Base-by-base conservation (phyloP, 2,888 invertebrate species). In the Tachina grossa region DNA sequence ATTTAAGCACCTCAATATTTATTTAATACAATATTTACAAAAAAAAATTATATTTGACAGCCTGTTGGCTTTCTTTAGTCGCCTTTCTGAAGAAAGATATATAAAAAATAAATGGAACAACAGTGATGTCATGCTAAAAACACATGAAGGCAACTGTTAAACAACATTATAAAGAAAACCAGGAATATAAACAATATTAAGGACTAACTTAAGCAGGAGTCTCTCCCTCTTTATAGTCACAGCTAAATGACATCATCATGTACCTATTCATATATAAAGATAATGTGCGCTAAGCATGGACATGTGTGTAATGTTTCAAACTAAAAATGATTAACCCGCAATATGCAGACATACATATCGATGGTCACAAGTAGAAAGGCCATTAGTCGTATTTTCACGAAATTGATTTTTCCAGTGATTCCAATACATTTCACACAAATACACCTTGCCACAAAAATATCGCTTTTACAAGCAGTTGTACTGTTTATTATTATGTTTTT, bases 91-190 rank as follows among this genome's bases (percentile, higher is more conserved):
- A 53, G 41, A 11, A 43, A 14, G 55, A 49, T 22, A n/a, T n/a
- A n/a, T n/a, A 51, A 63, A 49, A 51, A 74, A 51, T 49, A 74
- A 66, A 43, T 77, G 10, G 47, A 57, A 47, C 55, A 45, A 10
- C 13, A 59, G 59, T 77, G 77, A 77, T 77, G 77, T 77, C 77
- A 77, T 77, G 10, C 31, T 53, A 22, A 47, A n/a, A 3, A 68
- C n/a, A 49, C 61, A 51, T 39, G 13, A 41, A 57, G 5, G 22
- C 51, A 22, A 61, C 31, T 22, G 19, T 2, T 16, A 41, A 43
- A 69, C 41, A 53, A 39, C 10, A 71, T 14, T 3, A 39, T 0
- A 39, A 59, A 39, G 49, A 59, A 16, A 51, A 63, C 22, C 61
- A 63, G 51, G 10, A 66, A 19, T 57, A 76, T 39, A n/a, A 75